Evolutionary conservation across 2,888 invertebrate genomes (phyloP), one percentile per base, ranked within the genome.

Genomic region (Eueremaeus valkanovi): DNA sequence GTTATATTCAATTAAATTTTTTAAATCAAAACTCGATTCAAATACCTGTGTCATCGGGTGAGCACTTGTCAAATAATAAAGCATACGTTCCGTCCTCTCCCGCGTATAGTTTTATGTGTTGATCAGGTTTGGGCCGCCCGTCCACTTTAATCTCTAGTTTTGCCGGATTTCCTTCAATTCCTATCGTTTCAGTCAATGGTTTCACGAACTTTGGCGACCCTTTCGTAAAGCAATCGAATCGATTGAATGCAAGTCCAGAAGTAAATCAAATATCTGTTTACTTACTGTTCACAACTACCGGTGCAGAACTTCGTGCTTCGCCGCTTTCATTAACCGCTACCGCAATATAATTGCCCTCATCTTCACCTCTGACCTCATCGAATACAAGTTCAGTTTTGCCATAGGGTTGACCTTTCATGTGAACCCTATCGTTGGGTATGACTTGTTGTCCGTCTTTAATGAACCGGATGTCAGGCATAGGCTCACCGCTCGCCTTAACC

Each of bases 81-180:
- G 94, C 92, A 86, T 93, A 89, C 76, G 88, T 91, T 83, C 95
- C 93, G 73, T 92, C 92, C 81, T 95, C 93, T 84, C 94, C 94
- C 84, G 92, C 92, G 5, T 95, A 85, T 83, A 92, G 88, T 82
- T 88, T 88, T 1, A 74, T 45, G 82, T 91, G 90, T 81, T 76
- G 79, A 70, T 77, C 79, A 61, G 78, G 80, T 73, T 75, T 76
- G 0, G 78, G 79, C 18, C 76, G 78, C 45, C 78, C 80, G 13
- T 81, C 8, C 11, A 80, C 73, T 16, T 51, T 72, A 0, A 78
- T 77, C 49, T 79, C 78, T 5, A 80, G 75, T 33, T 74, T 63
- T 9, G 96, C 86, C 0, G 91, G 90, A 74, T 91, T 89, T 0
- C 94, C 93, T 81, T 92, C 93, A 76, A 91, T 90, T 13, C 72